Percentiles rank a stretch among this genome's conserved stretches.
Evolutionary conservation across 53 echinoderm and acorn worm genomes (phyloP).

Genomic region (Henricia sp.): DNA sequence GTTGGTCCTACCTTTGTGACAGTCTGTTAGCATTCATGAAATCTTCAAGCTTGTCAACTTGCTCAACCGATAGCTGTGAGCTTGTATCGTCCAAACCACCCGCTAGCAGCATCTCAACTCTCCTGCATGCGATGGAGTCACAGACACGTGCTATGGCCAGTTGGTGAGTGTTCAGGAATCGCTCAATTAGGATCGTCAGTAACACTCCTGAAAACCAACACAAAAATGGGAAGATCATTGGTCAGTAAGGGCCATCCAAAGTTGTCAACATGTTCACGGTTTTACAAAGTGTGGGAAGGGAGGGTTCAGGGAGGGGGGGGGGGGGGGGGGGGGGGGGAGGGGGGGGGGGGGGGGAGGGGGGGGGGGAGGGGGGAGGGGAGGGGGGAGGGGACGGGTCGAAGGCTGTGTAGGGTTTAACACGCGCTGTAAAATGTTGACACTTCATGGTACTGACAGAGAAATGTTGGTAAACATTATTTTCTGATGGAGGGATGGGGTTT

Average conservation of each 20-base stretch:
- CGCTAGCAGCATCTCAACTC: slow-evolving; percentile 96
- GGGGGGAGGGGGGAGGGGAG: not conserved
- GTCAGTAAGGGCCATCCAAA: not conserved
- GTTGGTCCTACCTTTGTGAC: slow-evolving; percentile 64
- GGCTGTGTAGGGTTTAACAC: too few species aligned
- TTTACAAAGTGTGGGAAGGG: too few species aligned
- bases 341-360: not conserved
- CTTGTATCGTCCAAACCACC: slow-evolving; percentile 74
- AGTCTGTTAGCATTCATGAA: slow-evolving; percentile 65
- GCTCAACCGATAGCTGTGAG: slow-evolving; percentile 78
- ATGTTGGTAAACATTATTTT: too few species aligned
- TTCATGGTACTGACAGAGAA: too few species aligned
- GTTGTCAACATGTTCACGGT: too few species aligned
- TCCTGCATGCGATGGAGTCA: slow-evolving; percentile 80
- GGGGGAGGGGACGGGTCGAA: too few species aligned
- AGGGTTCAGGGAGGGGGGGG: too few species aligned
- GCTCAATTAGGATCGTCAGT: slow-evolving; percentile 83
- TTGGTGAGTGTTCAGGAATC: slow-evolving; percentile 85
- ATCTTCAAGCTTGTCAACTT: slow-evolving; percentile 74
- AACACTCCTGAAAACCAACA: slow-evolving; percentile 59
- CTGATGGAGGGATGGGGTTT: not conserved
- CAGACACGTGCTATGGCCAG: slow-evolving; percentile 78
- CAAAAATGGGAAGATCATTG: not conserved
- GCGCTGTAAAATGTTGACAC: too few species aligned
- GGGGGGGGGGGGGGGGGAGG: not conserved